phyloP scores from a whole-genome alignment of 2,888 invertebrate genomes.

The Zootermopsis nevadensis region DNA sequence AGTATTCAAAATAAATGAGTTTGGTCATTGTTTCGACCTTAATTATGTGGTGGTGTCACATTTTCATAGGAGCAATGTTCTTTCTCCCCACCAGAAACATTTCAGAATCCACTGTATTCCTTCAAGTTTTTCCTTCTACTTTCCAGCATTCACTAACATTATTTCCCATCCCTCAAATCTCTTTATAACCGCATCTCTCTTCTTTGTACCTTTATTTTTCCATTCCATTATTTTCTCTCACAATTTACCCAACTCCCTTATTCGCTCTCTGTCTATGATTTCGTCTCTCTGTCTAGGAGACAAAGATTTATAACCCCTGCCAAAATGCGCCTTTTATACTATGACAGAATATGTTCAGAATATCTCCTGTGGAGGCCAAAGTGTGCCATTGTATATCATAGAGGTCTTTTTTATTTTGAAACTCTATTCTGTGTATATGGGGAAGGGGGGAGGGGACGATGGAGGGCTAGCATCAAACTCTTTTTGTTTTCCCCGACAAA shows the following conservation, averaged over 20 bases:
- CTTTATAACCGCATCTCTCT: conserved; percentile 51
- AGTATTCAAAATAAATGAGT: background rate
- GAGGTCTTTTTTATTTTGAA: conserved; percentile 19
- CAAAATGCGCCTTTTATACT: conserved; percentile 63
- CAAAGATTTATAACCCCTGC: conserved; percentile 64
- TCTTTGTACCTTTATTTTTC: conserved; percentile 64
- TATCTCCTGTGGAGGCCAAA: conserved; percentile 41
- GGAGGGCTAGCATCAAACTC: conserved; percentile 37
- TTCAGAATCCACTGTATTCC: conserved; percentile 14
- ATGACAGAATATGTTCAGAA: conserved; percentile 61
- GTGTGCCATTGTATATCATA: conserved; percentile 40
- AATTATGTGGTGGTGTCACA: background rate
- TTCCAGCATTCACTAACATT: conserved; percentile 30
- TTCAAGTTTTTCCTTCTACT: background rate
- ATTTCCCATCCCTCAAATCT: conserved; percentile 6
- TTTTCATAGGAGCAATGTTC: background rate
- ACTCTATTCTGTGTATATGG: conserved; percentile 32
- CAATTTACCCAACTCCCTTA: conserved; percentile 47
- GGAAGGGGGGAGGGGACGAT: background rate
- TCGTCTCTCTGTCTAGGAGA: conserved; percentile 54
- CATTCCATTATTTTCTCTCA: conserved; percentile 57
- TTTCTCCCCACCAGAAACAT: background rate
- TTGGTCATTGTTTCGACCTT: background rate
- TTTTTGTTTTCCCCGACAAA: conserved; percentile 50
- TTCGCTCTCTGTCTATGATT: conserved; percentile 57